Evolutionary conservation across 2,797 vertebrate species (phyloP), one percentile per base, ranked within the genome.

Genomic region (Mus caroli): DNA sequence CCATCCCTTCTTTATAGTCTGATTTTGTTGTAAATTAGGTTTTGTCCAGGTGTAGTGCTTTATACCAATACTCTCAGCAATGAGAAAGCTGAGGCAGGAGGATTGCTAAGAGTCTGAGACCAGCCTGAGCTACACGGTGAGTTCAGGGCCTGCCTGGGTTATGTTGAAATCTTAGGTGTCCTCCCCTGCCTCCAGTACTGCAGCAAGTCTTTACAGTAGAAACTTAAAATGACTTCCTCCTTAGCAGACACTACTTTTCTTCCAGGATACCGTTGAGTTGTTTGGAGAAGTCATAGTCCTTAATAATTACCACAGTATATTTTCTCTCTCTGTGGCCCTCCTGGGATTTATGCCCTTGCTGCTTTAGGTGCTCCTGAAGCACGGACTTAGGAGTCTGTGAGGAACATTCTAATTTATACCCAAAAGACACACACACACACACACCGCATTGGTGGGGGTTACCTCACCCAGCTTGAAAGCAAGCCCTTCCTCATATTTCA

Each of bases 161-260:
- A 43, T 75, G 6, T 67, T 43, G 69, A 31, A 40, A 10, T 46
- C 86, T 43, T 88, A 28, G 56, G 6, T 86, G 31, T 69, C 62
- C 62, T 86, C 54, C 54, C 10, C 14, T 54, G 50, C 50, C 67
- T 52, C 46, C 46, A 69, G 46, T 34, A 43, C 46, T 3, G 8
- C 19, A 46, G 10, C 17, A 75, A 79, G 10, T 14, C 34, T 78
- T 95, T 91, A 87, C 83, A 86, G 15, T 78, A 43, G 86, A 94
- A 91, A 92, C 10, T 58, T 87, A 58, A 85, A 94, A 46, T 76
- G 7, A 20, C 52, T 64, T 54, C 46, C 15, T 78, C 34, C 28
- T 40, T 31, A 50, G 20, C n/a, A 91, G 73, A 82, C 46, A 37
- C 40, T 64, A 71, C 91, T 69, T 69, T 93, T 58, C 62, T 69